Conservation (phyloP, 1,140 invertebrate genomes). For the Tetragnatha versicolor region DNA sequence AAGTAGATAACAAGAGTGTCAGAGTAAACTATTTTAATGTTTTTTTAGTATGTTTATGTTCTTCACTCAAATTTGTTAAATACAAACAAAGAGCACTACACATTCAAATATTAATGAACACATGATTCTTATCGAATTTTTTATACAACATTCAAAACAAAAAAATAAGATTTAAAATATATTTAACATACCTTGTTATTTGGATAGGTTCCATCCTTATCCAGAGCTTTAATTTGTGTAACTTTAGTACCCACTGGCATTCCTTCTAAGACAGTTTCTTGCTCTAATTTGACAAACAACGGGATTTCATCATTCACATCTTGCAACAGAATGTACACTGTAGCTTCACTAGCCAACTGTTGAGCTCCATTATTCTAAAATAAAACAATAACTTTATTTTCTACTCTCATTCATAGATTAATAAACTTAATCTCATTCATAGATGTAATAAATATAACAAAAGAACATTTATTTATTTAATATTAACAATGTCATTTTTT, state of each 20-base stretch:
- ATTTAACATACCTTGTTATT: constrained; percentile 81
- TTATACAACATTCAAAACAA: too few relatives aligned
- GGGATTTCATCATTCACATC: constrained; percentile 98
- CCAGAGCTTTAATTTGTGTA: constrained; percentile 93
- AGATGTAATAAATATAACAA: too few relatives aligned
- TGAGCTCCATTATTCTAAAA: constrained; percentile 91
- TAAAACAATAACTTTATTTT: neutral
- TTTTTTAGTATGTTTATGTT: too few relatives aligned
- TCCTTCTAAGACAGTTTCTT: constrained; percentile 92
- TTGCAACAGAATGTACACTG: constrained; percentile 90
- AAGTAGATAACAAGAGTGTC: too few relatives aligned
- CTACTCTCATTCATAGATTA: neutral
- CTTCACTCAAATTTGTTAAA: too few relatives aligned
- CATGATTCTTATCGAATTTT: too few relatives aligned
- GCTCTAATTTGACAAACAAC: constrained; percentile 90
- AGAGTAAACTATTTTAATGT: too few relatives aligned
- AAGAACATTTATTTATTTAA: too few relatives aligned
- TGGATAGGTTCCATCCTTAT: constrained; percentile 93
- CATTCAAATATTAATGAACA: too few relatives aligned
- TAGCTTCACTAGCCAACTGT: constrained; percentile 91
- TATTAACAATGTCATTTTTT: too few relatives aligned
- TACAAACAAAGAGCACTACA: too few relatives aligned
- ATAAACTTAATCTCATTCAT: too few relatives aligned
- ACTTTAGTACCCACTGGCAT: constrained; percentile 94
- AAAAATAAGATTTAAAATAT: neutral